Percentiles rank a stretch among this genome's conserved stretches.
Conservation (phyloP, 2,113 vertebrate genomes). For the Silurus meridionalis region DNA sequence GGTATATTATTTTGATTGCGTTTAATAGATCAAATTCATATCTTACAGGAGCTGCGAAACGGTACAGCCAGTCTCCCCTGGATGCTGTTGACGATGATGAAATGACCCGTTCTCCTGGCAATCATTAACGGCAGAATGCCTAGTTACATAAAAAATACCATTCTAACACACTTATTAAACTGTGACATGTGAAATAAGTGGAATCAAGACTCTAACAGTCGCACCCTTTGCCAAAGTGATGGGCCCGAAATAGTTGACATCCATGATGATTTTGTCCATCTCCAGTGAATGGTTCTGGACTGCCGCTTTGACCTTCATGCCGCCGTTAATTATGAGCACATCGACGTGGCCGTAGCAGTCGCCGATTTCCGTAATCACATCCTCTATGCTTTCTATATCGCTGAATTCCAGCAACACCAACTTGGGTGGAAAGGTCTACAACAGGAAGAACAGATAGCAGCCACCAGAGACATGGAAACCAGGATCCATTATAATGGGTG, state of each 20-base stretch:
- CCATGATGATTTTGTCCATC: slow-evolving; percentile 92
- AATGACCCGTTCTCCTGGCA: slow-evolving; percentile 87
- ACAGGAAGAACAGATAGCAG: slow-evolving; percentile 51
- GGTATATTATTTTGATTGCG: neutral
- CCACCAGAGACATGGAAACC: slow-evolving; percentile 29
- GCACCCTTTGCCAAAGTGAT: slow-evolving; percentile 89
- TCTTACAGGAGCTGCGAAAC: slow-evolving; percentile 94
- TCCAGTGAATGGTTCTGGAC: slow-evolving; percentile 87
- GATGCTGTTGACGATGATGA: slow-evolving; percentile 88
- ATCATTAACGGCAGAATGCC: slow-evolving; percentile 93
- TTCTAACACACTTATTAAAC: neutral
- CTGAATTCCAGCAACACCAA: slow-evolving; percentile 89
- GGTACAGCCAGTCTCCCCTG: slow-evolving; percentile 91
- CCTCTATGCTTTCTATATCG: slow-evolving; percentile 82
- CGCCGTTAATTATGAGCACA: slow-evolving; percentile 88
- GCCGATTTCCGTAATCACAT: slow-evolving; percentile 82
- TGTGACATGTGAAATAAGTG: neutral
- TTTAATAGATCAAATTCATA: neutral
- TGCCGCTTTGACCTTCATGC: slow-evolving; percentile 87
- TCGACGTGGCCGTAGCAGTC: slow-evolving; percentile 93
- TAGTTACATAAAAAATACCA: slow-evolving; percentile 55
- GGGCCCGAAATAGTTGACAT: slow-evolving; percentile 94
- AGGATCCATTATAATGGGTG: slow-evolving; percentile 8
- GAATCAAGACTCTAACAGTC: neutral
- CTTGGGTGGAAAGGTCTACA: slow-evolving; percentile 90